A percentile compares a stretch with the other conserved stretches of the same genome.
Evolutionary conservation across 2,888 invertebrate species (phyloP).

Genomic region (Chrysolina americana): DNA sequence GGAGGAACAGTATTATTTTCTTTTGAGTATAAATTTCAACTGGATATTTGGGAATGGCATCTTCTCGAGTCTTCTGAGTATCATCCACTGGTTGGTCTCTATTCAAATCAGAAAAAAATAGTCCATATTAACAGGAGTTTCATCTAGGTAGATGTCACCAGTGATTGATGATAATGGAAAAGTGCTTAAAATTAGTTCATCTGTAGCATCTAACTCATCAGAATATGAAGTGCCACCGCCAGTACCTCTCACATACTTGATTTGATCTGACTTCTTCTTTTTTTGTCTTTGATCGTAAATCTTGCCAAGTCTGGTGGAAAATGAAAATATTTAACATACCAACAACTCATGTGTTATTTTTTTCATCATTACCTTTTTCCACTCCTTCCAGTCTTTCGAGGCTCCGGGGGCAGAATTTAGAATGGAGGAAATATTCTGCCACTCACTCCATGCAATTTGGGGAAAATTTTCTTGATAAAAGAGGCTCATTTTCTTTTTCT

Average conservation of each 20-base stretch:
- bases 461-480: background rate
- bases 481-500: no score
- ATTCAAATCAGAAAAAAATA: background rate
- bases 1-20: background rate
- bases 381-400: conserved; percentile 21
- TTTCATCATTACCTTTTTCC: conserved; percentile 22
- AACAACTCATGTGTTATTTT: conserved; percentile 13
- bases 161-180: conserved; percentile 12
- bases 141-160: conserved; percentile 17
- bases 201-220: conserved; percentile 16
- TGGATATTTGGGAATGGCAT: background rate
- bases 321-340: conserved; percentile 14
- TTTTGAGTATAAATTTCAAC: background rate
- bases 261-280: conserved; percentile 4
- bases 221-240: conserved; percentile 18
- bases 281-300: conserved; percentile 18
- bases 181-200: conserved; percentile 15
- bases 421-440: background rate
- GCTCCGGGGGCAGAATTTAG: background rate
- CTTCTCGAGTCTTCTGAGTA: background rate
- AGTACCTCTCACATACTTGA: conserved; percentile 20
- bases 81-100: background rate
- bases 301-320: conserved; percentile 19
- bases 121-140: background rate
- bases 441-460: background rate